Conservation (phyloP, 2,113 vertebrate genomes). For the Tychaedon coryphoeus region DNA sequence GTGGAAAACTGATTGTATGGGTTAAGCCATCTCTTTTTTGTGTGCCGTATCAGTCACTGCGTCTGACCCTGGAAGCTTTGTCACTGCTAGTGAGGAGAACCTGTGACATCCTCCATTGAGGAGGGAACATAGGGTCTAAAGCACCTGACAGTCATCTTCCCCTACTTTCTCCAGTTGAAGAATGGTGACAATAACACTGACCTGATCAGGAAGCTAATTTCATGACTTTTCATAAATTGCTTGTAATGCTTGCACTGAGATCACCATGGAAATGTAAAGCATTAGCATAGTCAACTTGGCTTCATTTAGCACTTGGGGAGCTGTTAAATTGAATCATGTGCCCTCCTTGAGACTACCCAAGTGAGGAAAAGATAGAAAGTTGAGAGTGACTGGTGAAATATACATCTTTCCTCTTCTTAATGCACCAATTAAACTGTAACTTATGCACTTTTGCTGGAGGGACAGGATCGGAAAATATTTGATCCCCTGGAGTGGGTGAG, state of each 20-base stretch:
- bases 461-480: background rate
- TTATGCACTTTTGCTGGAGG: background rate
- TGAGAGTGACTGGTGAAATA: background rate
- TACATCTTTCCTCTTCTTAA: background rate
- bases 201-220: background rate
- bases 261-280: background rate
- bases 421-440: background rate
- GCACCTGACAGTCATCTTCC: background rate
- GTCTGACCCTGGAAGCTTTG: background rate
- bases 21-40: background rate
- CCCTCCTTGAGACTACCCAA: background rate
- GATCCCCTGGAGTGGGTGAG: background rate
- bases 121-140: background rate
- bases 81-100: background rate
- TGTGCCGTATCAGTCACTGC: background rate
- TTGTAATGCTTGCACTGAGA: background rate
- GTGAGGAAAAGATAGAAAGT: background rate
- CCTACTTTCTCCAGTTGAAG: background rate
- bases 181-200: background rate
- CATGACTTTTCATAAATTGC: background rate
- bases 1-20: background rate
- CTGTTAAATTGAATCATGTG: slow-evolving; percentile 17
- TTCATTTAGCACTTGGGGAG: slow-evolving; percentile 27
- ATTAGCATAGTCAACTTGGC: background rate
- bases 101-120: background rate